Evolutionary conservation across 2,113 vertebrate genomes (phyloP).

Genomic region (Cynocephalus volans): DNA sequence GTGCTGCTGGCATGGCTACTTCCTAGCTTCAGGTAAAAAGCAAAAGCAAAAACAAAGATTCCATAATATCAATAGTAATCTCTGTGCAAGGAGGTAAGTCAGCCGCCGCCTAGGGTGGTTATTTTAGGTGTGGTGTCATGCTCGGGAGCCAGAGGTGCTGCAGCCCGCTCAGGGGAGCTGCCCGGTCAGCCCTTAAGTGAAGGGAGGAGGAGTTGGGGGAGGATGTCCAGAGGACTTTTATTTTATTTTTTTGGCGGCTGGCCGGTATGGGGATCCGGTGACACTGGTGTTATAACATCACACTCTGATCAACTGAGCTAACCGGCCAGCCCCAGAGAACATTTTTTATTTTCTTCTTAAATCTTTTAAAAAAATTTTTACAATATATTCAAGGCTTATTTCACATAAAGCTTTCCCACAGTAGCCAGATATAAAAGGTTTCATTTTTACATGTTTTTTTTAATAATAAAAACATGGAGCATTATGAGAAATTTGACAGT

Average conservation of each 20-base stretch:
- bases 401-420: slow-evolving; percentile 34
- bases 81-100: not conserved
- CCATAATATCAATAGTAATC: not conserved
- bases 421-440: not conserved
- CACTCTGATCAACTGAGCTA: too few relatives aligned
- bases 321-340: too few relatives aligned
- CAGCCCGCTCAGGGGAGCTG: not conserved
- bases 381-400: slow-evolving; percentile 32
- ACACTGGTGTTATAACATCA: too few relatives aligned
- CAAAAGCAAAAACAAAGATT: not conserved
- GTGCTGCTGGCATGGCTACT: not conserved
- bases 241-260: too few relatives aligned
- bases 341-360: not conserved
- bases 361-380: not conserved
- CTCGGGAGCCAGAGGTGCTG: not conserved
- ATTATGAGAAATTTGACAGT: not conserved
- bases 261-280: too few relatives aligned
- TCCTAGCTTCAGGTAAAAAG: slow-evolving; percentile 45
- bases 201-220: not conserved
- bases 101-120: not conserved
- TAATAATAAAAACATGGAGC: not conserved
- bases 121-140: not conserved
- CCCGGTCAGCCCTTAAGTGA: not conserved
- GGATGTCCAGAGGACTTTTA: not conserved
- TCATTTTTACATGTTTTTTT: not conserved